Evolutionary conservation across 2,797 vertebrate species (phyloP), one percentile per base, ranked within the genome.

Genomic region (Lophius americanus): DNA sequence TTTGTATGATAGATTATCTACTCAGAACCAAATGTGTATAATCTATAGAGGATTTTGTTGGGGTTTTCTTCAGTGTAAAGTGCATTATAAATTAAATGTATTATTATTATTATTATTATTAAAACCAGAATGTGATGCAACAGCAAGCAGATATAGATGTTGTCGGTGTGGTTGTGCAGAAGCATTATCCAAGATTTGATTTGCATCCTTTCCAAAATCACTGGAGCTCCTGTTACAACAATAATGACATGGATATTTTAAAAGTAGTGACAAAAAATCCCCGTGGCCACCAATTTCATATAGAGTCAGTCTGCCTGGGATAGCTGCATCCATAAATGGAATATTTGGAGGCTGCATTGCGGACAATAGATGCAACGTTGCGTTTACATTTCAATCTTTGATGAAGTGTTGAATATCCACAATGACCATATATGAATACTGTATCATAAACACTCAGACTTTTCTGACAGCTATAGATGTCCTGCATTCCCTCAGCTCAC

Each of bases 361-460:
- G 70, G 67, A 65, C 71, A 80, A 33, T 41, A 74, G 78, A 68
- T 41, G 60, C 38, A 66, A 56, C 0, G 7, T 3, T 4, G 60
- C 2, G 85, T 88, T 90, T 91, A 90, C 86, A 79, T 85, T 80
- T 86, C 84, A 82, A 55, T 66, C 53, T 3, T 3, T 83, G 83
- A 88, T 73, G 7, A 60, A 83, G 81, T 58, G 85, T 36, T 32
- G 43, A 63, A 79, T 23, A 74, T 82, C 67, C 66, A 86, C 81
- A 66, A 32, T 75, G 88, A 80, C 90, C 86, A 84, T 90, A 87
- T 87, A 84, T 13, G 87, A 84, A 51, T 0, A 49, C 36, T 33
- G 59, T 9, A 56, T 76, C 13, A 64, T 37, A 77, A 79, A 84
- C 23, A 77, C 41, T 14, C 36, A 23, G 58, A 83, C 70, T 73